A percentile compares a stretch with the other conserved stretches of the same genome.
Evolutionary conservation across 2,888 invertebrate genomes (phyloP).

Genomic region (Scotopteryx bipunctaria): DNA sequence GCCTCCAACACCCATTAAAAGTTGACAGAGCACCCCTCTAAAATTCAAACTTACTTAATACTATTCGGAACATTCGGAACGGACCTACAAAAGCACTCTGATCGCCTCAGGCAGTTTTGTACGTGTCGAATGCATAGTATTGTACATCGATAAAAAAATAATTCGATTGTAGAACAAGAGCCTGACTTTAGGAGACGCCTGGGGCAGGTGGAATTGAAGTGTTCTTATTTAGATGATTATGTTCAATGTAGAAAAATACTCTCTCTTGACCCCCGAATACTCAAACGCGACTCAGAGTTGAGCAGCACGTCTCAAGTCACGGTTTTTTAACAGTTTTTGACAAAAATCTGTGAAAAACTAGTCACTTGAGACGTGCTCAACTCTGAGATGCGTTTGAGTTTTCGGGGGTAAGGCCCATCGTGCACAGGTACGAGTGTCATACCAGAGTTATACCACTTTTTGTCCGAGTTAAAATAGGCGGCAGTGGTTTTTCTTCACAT

Average conservation of each 20-base stretch:
- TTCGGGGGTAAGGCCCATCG: too few species aligned
- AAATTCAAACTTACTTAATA: conserved; percentile 14
- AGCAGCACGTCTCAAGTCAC: too few species aligned
- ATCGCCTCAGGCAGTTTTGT: conserved; percentile 55
- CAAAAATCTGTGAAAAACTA: too few species aligned
- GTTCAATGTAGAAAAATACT: neutral
- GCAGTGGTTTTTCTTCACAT: too few species aligned
- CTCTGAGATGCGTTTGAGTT: too few species aligned
- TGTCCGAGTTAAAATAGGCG: too few species aligned
- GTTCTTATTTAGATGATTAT: conserved; percentile 5
- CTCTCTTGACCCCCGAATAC: too few species aligned
- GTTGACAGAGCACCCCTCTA: conserved; percentile 12
- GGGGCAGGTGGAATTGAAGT: conserved; percentile 29
- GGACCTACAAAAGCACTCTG: conserved; percentile 48
- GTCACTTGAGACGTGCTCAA: too few species aligned
- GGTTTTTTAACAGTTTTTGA: too few species aligned
- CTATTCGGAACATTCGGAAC: conserved; percentile 22
- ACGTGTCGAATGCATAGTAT: conserved; percentile 48
- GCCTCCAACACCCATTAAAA: conserved; percentile 14
- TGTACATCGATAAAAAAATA: conserved; percentile 44
- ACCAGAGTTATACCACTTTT: too few species aligned
- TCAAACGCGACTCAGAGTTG: too few species aligned
- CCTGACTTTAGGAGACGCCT: conserved; percentile 43
- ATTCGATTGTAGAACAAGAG: conserved; percentile 44
- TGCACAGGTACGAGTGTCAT: too few species aligned